Evolutionary conservation across 2,113 vertebrate genomes (phyloP).

Genomic region (Triplophysa siluroides): DNA sequence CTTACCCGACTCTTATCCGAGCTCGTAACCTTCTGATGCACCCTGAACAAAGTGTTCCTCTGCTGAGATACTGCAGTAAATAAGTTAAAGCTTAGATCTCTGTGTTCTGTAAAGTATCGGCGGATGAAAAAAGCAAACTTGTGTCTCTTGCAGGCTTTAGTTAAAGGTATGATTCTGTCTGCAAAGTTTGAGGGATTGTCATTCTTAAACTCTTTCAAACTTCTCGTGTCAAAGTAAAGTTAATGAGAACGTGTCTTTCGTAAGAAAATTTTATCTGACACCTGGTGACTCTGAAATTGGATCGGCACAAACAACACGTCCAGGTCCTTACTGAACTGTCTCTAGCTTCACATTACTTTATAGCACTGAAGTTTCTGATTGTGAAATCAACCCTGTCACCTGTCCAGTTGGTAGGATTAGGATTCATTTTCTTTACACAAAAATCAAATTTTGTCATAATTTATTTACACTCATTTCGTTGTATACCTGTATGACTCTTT

Average conservation of each 20-base stretch:
- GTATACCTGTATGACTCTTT: no score
- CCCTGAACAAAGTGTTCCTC: slow-evolving; percentile 1
- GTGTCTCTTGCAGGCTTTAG: not conserved
- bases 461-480: no score
- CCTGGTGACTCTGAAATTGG: no score
- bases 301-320: no score
- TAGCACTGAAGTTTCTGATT: no score
- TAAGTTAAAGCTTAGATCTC: not conserved
- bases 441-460: no score
- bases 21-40: not conserved
- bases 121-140: not conserved
- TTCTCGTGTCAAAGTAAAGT: not conserved
- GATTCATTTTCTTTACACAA: no score
- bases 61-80: not conserved
- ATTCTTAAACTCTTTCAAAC: not conserved
- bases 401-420: no score
- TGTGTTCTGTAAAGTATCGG: not conserved
- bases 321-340: no score
- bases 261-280: not conserved
- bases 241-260: not conserved
- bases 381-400: no score
- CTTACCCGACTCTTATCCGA: no score
- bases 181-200: slow-evolving; percentile 13
- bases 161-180: not conserved
- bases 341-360: no score